A percentile compares a stretch with the other conserved stretches of the same genome.
Evolutionary conservation across 2,113 vertebrate species (phyloP).

Genomic region (Paralichthys olivaceus): DNA sequence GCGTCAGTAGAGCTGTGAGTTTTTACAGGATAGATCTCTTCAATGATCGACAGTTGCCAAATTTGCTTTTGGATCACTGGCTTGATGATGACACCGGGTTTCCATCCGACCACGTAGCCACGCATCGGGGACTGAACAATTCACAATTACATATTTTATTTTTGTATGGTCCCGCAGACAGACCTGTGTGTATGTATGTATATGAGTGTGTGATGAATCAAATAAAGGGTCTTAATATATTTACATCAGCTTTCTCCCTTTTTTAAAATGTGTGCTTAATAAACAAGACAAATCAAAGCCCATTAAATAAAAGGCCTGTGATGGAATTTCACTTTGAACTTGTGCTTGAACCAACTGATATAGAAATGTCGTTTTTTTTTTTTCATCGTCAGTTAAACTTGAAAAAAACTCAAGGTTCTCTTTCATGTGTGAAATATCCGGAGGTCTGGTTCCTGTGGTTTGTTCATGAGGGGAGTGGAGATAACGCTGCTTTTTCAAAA

Average conservation of each 20-base stretch:
- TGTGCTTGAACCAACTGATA: too few species aligned
- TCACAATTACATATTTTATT: conserved; percentile 50
- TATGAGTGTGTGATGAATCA: conserved; percentile 20
- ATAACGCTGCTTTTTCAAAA: too few species aligned
- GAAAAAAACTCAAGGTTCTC: too few species aligned
- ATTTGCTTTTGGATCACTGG: neutral
- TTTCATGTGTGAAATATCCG: too few species aligned
- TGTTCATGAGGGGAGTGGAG: too few species aligned
- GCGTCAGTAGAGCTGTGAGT: conserved; percentile 17
- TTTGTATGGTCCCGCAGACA: conserved; percentile 48
- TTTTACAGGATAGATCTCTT: conserved; percentile 13
- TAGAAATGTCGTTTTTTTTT: too few species aligned
- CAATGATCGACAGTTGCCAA: conserved; percentile 36
- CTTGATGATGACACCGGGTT: neutral
- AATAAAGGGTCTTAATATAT: conserved; percentile 72
- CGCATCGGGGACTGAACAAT: neutral
- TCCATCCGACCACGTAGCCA: neutral
- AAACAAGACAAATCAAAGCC: too few species aligned
- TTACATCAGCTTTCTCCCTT: neutral
- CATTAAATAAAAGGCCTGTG: too few species aligned
- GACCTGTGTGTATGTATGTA: conserved; percentile 17
- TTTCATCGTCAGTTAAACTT: too few species aligned
- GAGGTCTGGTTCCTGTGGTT: too few species aligned
- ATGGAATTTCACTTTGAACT: too few species aligned
- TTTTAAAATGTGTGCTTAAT: too few species aligned